These are phyloP conservation scores for Lanius collurio DNA, from an alignment of 2,113 vertebrate species.

Conservation along the genomic window DNA sequence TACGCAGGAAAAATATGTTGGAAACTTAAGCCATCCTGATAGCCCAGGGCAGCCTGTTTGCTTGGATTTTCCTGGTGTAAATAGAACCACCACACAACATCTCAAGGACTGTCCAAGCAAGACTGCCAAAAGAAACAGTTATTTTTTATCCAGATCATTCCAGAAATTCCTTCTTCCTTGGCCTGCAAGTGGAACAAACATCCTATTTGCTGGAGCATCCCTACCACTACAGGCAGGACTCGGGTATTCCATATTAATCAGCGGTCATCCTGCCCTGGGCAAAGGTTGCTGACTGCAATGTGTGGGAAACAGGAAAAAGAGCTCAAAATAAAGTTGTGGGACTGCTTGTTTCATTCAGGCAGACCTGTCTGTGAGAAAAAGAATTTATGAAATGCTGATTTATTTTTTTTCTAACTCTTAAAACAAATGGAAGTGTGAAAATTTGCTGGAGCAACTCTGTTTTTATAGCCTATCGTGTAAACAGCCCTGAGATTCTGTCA, in stretches of 20 bases:
- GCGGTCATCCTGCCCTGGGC: constrained; percentile 29
- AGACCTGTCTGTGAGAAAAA: constrained; percentile 4
- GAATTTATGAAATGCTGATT: constrained; percentile 22
- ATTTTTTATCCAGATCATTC: constrained; percentile 6
- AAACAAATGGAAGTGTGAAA: constrained; percentile 59
- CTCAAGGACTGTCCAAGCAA: not conserved
- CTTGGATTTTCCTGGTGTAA: constrained; percentile 28
- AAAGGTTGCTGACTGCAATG: constrained; percentile 31
- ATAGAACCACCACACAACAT: constrained; percentile 15
- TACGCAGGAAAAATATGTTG: not conserved
- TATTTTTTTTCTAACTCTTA: not conserved
- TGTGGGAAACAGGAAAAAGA: constrained; percentile 65
- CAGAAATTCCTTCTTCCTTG: constrained; percentile 23
- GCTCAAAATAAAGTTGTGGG: constrained; percentile 19
- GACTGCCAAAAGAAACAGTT: constrained; percentile 38
- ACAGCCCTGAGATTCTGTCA: not conserved
- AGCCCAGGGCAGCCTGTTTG: constrained; percentile 32
- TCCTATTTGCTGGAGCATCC: not conserved
- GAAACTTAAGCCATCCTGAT: constrained; percentile 6
- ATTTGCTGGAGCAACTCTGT: not conserved
- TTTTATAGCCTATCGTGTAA: constrained; percentile 14
- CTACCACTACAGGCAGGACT: not conserved
- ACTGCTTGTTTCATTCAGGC: not conserved
- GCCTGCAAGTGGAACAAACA: not conserved
- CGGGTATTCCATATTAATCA: constrained; percentile 14